Conservation (phyloP, 2,888 invertebrate species). For the Papilio gigon region DNA sequence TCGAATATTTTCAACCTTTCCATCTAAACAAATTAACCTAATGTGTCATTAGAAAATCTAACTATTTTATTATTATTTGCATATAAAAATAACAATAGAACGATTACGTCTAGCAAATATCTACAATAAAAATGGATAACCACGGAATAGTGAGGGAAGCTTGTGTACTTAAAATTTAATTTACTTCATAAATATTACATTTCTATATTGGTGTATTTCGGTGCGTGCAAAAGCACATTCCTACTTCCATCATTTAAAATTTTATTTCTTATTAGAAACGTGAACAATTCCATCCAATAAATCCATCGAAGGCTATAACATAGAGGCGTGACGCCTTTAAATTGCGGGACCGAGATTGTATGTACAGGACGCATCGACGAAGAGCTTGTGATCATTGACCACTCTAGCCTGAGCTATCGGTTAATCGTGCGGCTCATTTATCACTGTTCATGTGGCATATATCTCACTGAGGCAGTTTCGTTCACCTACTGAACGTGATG, state of each 20-base stretch:
- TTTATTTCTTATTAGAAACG: conserved; percentile 59
- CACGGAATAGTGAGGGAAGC: conserved; percentile 72
- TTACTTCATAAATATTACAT: conserved; percentile 61
- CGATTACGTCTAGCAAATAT: conserved; percentile 75
- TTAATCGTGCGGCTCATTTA: conserved; percentile 44
- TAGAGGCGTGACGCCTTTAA: conserved; percentile 48
- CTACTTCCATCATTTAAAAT: conserved; percentile 66
- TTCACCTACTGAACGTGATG: conserved; percentile 45
- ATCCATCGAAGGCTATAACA: conserved; percentile 64
- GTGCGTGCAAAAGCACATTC: conserved; percentile 81
- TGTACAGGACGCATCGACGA: conserved; percentile 17
- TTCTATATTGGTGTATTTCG: conserved; percentile 76
- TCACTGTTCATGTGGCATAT: conserved; percentile 42
- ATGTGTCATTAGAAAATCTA: conserved; percentile 78
- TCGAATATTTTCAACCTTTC: conserved; percentile 51
- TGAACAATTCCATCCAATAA: conserved; percentile 75
- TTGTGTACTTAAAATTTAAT: conserved; percentile 67
- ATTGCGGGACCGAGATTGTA: conserved; percentile 41
- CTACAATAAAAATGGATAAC: conserved; percentile 74
- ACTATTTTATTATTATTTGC: conserved; percentile 70
- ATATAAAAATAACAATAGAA: conserved; percentile 82
- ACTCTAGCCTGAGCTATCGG: conserved; percentile 44
- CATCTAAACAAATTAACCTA: conserved; percentile 64
- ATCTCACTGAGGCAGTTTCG: conserved; percentile 28
- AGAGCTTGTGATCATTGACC: conserved; percentile 44